Evolutionary conservation across 1,140 invertebrate genomes (phyloP).

Genomic region (Mamestra configurata): DNA sequence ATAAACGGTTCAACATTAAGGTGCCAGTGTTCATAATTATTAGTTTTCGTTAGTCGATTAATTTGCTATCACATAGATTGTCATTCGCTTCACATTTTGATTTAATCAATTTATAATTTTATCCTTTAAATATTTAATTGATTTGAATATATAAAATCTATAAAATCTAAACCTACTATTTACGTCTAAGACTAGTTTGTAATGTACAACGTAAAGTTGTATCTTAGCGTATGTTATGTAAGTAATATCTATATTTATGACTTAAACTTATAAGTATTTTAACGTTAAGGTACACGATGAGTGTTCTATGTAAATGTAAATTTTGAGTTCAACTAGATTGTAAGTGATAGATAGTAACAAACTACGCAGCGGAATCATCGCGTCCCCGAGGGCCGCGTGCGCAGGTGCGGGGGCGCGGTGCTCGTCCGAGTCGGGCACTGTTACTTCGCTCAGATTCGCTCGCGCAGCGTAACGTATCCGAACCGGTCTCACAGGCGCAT

Average conservation of each 20-base stretch:
- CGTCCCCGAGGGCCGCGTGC: slow-evolving; percentile 38
- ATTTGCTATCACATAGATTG: slow-evolving; percentile 58
- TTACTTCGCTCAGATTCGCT: slow-evolving; percentile 79
- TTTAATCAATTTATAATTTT: slow-evolving; percentile 56
- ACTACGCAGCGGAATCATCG: slow-evolving; percentile 55
- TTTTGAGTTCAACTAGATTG: slow-evolving; percentile 77
- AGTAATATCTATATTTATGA: slow-evolving; percentile 86
- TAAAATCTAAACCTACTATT: slow-evolving; percentile 80
- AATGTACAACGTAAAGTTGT: slow-evolving; percentile 79
- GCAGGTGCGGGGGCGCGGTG: slow-evolving; percentile 27
- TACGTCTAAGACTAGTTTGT: slow-evolving; percentile 81
- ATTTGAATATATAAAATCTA: slow-evolving; percentile 73
- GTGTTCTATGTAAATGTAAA: slow-evolving; percentile 83
- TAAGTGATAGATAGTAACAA: slow-evolving; percentile 63
- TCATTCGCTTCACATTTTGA: slow-evolving; percentile 51
- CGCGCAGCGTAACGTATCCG: slow-evolving; percentile 56
- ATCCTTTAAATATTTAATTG: slow-evolving; percentile 54
- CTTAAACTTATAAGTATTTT: slow-evolving; percentile 81
- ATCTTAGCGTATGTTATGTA: slow-evolving; percentile 75
- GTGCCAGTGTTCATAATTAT: slow-evolving; percentile 74
- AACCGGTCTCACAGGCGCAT: slow-evolving; percentile 18
- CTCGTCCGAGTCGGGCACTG: slow-evolving; percentile 61
- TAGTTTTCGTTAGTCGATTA: slow-evolving; percentile 58
- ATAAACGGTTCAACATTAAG: slow-evolving; percentile 68
- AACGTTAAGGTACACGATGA: slow-evolving; percentile 74